A percentile compares a stretch with the other conserved stretches of the same genome.
Evolutionary conservation across 2,113 vertebrate species (phyloP).

Genomic region (Dromas ardeola): DNA sequence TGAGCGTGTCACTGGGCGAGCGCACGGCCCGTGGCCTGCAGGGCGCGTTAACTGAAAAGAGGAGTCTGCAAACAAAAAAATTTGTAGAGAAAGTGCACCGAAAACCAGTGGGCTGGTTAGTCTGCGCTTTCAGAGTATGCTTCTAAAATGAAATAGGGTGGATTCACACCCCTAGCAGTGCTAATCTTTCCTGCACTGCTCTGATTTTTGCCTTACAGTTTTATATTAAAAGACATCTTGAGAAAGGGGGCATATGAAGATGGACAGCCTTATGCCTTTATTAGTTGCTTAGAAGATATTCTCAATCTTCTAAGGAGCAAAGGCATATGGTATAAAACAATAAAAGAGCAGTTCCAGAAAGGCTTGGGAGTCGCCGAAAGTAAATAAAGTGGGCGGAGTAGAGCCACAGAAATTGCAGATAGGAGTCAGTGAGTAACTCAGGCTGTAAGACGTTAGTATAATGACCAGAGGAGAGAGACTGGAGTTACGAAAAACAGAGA

Average conservation of each 20-base stretch:
- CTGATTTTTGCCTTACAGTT: not conserved
- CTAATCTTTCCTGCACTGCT: not conserved
- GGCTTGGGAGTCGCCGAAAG: not conserved
- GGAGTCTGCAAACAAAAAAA: not conserved
- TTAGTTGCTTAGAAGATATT: not conserved
- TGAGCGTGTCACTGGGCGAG: not conserved
- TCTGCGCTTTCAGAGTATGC: not conserved
- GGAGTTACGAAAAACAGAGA: not conserved
- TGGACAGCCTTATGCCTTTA: not conserved
- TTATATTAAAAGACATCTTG: not conserved
- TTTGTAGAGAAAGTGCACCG: not conserved
- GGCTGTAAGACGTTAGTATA: not conserved
- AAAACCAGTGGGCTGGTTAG: not conserved
- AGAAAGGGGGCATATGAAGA: not conserved
- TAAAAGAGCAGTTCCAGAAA: not conserved
- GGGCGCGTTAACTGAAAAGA: not conserved
- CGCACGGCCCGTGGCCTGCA: not conserved
- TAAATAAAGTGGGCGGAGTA: not conserved
- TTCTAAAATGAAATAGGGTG: not conserved
- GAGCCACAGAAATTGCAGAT: not conserved
- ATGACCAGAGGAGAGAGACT: not conserved
- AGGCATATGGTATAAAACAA: not conserved
- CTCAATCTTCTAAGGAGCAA: not conserved
- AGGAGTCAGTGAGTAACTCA: not conserved
- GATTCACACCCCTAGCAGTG: not conserved